A percentile compares a stretch with the other conserved stretches of the same genome.
These are phyloP conservation scores for Apaloderma vittatum DNA, from an alignment of 2,113 vertebrate genomes.

Conservation along the genomic window DNA sequence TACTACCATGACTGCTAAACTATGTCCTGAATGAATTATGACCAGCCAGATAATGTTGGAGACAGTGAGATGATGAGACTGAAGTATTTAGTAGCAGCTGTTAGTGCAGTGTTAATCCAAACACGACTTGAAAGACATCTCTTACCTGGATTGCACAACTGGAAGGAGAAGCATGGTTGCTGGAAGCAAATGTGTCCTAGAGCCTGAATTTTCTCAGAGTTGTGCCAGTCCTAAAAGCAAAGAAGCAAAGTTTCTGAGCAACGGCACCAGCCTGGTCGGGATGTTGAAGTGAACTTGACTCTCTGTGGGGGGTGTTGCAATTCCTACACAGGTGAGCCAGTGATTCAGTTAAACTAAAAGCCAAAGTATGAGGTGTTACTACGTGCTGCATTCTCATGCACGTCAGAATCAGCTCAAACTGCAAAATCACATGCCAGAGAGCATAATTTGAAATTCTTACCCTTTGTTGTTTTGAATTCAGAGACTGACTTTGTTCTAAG, in stretches of 20 bases:
- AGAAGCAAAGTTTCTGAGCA: constrained; percentile 45
- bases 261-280: constrained; percentile 38
- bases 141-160: not conserved
- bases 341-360: constrained; percentile 28
- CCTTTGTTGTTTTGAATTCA: not conserved
- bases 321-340: constrained; percentile 26
- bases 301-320: not conserved
- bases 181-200: constrained; percentile 18
- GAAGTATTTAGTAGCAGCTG: not conserved
- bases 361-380: constrained; percentile 38
- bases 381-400: constrained; percentile 21
- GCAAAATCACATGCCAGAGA: not conserved
- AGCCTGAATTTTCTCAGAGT: constrained; percentile 27
- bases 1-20: too few species aligned
- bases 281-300: constrained; percentile 44
- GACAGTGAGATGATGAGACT: not conserved
- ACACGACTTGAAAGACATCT: not conserved
- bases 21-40: not conserved
- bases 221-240: constrained; percentile 28
- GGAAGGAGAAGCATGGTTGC: not conserved
- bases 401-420: constrained; percentile 14
- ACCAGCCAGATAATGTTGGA: not conserved
- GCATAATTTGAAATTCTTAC: not conserved
- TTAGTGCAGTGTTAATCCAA: not conserved
- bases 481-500: not conserved